Percentiles rank a stretch among this genome's conserved stretches.
Conservation (phyloP, 2,113 vertebrate genomes). For the Apistogramma diplotaenia region DNA sequence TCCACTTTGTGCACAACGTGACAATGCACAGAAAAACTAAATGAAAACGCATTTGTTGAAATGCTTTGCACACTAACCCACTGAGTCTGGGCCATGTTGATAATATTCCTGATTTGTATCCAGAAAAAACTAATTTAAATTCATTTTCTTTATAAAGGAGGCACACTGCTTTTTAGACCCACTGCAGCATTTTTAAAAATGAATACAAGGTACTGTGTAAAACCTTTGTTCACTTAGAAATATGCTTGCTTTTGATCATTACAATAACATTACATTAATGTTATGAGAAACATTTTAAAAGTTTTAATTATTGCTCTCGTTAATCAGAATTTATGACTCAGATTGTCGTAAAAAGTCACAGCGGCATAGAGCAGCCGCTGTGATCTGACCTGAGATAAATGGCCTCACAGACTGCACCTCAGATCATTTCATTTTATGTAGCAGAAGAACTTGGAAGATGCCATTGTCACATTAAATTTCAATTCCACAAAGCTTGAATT, state of each 20-base stretch:
- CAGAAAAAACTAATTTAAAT: background rate
- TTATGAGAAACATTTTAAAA: background rate
- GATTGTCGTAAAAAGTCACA: background rate
- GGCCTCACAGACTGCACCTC: background rate
- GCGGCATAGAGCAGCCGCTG: background rate
- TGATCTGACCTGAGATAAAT: background rate
- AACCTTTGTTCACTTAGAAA: background rate
- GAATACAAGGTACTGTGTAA: background rate
- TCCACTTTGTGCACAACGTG: background rate
- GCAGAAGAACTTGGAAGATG: background rate
- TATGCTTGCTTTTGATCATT: background rate
- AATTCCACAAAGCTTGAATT: background rate
- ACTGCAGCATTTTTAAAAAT: too few relatives aligned
- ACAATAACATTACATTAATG: background rate
- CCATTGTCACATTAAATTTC: background rate
- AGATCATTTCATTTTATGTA: slow-evolving; percentile 8
- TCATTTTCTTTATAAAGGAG: background rate
- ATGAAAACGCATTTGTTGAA: background rate
- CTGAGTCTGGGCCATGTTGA: background rate
- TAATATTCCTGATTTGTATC: accelerated
- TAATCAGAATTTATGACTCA: background rate
- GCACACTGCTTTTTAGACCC: too few relatives aligned
- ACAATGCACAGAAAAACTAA: background rate
- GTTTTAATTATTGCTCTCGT: background rate
- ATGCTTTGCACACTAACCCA: background rate